A percentile compares a stretch with the other conserved stretches of the same genome.
phyloP scores from a whole-genome alignment of 2,113 vertebrate genomes.

The Megaleporinus macrocephalus region DNA sequence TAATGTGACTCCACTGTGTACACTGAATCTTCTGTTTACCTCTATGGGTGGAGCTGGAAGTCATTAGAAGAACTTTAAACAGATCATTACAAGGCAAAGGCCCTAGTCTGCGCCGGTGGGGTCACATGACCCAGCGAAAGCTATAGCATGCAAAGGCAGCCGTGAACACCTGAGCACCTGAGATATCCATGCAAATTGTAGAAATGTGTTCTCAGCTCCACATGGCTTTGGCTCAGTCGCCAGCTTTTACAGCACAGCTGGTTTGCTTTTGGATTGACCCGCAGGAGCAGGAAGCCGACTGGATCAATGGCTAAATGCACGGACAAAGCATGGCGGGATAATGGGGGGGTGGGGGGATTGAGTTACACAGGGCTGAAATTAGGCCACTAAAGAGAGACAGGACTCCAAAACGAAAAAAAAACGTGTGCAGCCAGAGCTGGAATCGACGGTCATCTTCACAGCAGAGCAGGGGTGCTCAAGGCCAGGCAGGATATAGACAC shows the following conservation, averaged over 20 bases:
- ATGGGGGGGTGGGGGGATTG: constrained; percentile 47
- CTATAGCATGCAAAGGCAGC: constrained; percentile 27
- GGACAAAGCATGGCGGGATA: constrained; percentile 41
- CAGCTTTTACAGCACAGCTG: neutral
- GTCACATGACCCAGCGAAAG: neutral
- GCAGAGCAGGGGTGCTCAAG: neutral
- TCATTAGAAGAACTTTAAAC: neutral
- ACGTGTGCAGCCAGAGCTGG: neutral
- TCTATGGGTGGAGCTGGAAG: too few relatives aligned
- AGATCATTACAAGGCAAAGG: neutral
- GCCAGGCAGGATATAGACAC: neutral
- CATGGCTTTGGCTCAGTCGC: neutral
- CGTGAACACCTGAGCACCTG: neutral
- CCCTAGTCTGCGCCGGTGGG: neutral
- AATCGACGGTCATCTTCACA: neutral
- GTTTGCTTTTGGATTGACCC: constrained; percentile 36
- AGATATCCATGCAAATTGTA: constrained; percentile 49
- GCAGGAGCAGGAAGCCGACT: constrained; percentile 6
- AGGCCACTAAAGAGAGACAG: constrained; percentile 29
- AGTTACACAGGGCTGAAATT: constrained; percentile 37
- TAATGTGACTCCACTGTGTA: too few relatives aligned
- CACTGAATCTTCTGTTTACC: too few relatives aligned
- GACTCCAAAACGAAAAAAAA: neutral
- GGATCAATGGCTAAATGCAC: constrained; percentile 45
- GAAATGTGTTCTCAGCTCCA: neutral